Evolutionary conservation across 1,140 invertebrate genomes (phyloP).

Genomic region (Copidosoma floridanum): DNA sequence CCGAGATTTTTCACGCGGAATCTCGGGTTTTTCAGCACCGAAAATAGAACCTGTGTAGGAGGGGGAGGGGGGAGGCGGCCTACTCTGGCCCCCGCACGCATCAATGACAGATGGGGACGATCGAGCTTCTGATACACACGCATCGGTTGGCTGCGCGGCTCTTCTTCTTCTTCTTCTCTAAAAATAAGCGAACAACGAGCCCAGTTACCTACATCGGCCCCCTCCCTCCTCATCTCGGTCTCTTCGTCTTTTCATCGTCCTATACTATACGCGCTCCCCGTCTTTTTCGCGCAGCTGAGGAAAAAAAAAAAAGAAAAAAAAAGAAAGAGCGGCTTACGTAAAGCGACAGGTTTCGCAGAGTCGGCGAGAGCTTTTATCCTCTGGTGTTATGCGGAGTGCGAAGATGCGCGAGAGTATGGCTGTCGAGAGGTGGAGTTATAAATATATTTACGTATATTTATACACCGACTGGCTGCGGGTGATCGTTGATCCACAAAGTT

Average conservation of each 20-base stretch:
- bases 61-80: not conserved
- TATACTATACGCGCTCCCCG: too few relatives aligned
- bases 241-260: too few relatives aligned
- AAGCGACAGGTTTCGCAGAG: not conserved
- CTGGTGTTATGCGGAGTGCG: too few relatives aligned
- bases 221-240: not conserved
- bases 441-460: too few relatives aligned
- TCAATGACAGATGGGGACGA: slow-evolving; percentile 11
- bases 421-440: too few relatives aligned
- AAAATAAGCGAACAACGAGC: slow-evolving; percentile 55
- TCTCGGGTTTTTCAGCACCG: too few relatives aligned
- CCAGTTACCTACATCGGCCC: slow-evolving; percentile 55
- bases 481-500: slow-evolving; percentile 6
- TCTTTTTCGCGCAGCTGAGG: not conserved
- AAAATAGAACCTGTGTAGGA: too few relatives aligned
- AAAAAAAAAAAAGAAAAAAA: too few relatives aligned
- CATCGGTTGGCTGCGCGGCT: slow-evolving; percentile 14
- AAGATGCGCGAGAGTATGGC: too few relatives aligned
- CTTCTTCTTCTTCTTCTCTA: slow-evolving; percentile 49
- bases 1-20: too few relatives aligned
- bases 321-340: not conserved
- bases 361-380: not conserved
- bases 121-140: not conserved
- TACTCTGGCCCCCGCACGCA: too few relatives aligned
- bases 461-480: too few relatives aligned